Conservation (phyloP, 2,797 vertebrate species). For the Nyctalus aviator region DNA sequence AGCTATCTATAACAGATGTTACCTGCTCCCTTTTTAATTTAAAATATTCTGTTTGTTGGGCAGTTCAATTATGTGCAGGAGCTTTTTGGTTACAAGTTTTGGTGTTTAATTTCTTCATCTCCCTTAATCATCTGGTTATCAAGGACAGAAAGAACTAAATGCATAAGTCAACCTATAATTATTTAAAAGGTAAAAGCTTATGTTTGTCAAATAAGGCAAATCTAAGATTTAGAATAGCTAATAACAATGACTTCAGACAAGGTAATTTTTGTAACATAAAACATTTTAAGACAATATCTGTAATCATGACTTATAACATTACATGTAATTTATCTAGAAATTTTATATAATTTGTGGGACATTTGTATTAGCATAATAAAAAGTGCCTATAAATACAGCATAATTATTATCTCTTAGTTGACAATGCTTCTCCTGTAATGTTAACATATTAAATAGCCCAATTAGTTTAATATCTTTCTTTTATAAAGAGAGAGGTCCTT, state of each 20-base stretch:
- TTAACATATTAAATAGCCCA: background rate
- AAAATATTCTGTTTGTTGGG: background rate
- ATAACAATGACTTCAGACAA: background rate
- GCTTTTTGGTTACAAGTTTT: background rate
- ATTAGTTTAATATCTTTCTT: background rate
- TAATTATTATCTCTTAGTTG: background rate
- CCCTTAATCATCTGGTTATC: background rate
- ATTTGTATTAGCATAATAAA: background rate
- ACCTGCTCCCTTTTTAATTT: background rate
- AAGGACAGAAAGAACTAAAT: background rate
- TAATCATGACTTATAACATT: background rate
- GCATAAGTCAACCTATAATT: background rate
- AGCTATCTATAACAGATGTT: background rate
- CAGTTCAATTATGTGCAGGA: background rate
- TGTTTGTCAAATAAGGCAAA: background rate
- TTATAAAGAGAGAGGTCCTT: background rate
- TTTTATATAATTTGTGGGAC: background rate
- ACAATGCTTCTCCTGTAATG: background rate
- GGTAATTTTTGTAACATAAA: background rate
- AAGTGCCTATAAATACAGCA: background rate
- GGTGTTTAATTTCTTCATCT: background rate
- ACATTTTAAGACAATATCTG: background rate
- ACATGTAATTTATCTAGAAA: background rate
- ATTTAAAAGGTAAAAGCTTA: background rate
- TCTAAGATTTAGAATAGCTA: background rate